Base-by-base conservation (phyloP, 2,797 vertebrate genomes). In the Lates japonicus region DNA sequence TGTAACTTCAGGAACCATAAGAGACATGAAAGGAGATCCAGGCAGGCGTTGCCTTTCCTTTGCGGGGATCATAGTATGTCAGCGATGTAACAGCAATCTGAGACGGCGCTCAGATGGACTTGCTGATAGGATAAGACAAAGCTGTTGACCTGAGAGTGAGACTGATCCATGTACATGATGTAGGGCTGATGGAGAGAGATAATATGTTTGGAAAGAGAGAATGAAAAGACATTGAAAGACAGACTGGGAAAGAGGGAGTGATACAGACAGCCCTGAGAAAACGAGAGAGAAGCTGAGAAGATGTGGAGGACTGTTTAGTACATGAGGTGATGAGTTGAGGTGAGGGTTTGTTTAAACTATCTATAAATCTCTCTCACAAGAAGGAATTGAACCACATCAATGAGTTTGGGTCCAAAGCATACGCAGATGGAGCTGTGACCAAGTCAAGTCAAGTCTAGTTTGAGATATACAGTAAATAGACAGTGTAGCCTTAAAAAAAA, bases 101-200 rank as follows among this genome's bases (percentile, higher is more conserved):
- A 85, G 74, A 51, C 64, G 10, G 8, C 66, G 16, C 70, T 59
- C 76, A 59, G 68, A 88, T 39, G 69, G 31, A 58, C 71, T 49
- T 1, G 25, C 70, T 79, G 87, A 88, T 66, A 42, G 68, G 70
- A 85, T 7, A 48, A 82, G 75, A 76, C 49, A 17, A 66, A 82
- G 48, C 69, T 86, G 90, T 52, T 70, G 54, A 71, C 42, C 72
- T n/a, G 42, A 57, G 71, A 77, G 66, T 37, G 52, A 41, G 22
- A 58, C 12, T 7, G 78, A 82, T 59, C 13, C 7, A 31, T 63
- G 61, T 60, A 41, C 57, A 51, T 16, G 71, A 29, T 11, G 25
- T 39, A 44, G 62, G 66, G 84, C 76, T 76, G 82, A 84, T 76
- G 62, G 74, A 65, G n/a, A 37, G 65, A 52, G 51, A 70, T 68